Evolutionary conservation across 2,113 vertebrate genomes (phyloP), one percentile per base, ranked within the genome.

Genomic region (Geococcyx californianus): DNA sequence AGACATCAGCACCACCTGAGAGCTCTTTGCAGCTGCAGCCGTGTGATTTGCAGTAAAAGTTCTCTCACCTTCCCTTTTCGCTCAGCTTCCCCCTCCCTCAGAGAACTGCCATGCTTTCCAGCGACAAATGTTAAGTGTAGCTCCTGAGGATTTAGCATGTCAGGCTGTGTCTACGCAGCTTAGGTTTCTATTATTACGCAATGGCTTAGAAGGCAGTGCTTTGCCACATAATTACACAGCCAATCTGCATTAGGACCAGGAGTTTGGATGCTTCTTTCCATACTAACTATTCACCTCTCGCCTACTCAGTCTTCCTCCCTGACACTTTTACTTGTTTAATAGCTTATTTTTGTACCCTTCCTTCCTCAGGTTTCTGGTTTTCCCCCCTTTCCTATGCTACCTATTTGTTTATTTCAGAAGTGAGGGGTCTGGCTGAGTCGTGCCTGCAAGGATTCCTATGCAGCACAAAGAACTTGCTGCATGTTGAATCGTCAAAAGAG

Each of bases 121-220:
- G 86, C 70, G 90, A 95, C 95, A 94, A 97, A 93, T 20, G 92
- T 89, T 89, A 95, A 96, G 74, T 95, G 94, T 96, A 69, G 97
- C 94, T 96, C 60, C 95, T 82, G 95, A 95, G 96, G 97, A 97
- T 97, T 97, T 97, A 96, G 92, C 94, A 55, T 95, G 96, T 92
- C 95, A 94, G 94, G 59, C 95, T 90, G 88, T 92, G 96, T 95
- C 94, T 95, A 55, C 85, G 72, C 97, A 90, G 97, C 95, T 97
- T 97, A 97, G 94, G 94, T 93, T 94, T 96, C 97, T 97, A 96
- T 97, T 96, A 93, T 97, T 98, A 97, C 8, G 93, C 96, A 92
- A 86, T 84, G 94, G 96, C 96, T 97, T 96, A 96, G 90, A 79
- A 95, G 90, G 94, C 95, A 89, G 85, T 77, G 93, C 93, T 91